Percentiles rank a stretch among this genome's conserved stretches.
These are phyloP conservation scores for Urophycis tenuis DNA, from an alignment of 2,797 vertebrate genomes.

Conservation along the genomic window DNA sequence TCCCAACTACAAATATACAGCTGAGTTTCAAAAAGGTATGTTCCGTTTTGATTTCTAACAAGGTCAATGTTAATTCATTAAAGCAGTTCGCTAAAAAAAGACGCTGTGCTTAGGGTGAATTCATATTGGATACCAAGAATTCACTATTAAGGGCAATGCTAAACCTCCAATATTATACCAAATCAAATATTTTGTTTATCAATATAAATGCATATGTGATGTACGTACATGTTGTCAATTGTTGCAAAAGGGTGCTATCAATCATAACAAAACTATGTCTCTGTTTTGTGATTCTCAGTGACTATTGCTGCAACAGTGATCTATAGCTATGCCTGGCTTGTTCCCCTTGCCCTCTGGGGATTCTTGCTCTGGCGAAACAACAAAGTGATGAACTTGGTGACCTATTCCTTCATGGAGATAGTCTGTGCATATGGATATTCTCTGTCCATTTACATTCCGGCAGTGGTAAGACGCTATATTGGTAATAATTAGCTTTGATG, in stretches of 20 bases:
- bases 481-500: not conserved
- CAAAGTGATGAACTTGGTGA: slow-evolving; percentile 85
- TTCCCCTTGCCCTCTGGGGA: slow-evolving; percentile 92
- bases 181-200: not conserved
- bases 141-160: not conserved
- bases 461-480: slow-evolving; percentile 75
- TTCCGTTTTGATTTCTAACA: slow-evolving; percentile 2
- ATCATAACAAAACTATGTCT: not conserved
- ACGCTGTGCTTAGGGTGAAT: not conserved
- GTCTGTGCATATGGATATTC: slow-evolving; percentile 96
- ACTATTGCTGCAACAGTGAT: slow-evolving; percentile 91
- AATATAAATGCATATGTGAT: not conserved
- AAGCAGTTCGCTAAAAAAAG: not conserved
- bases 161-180: too few relatives aligned
- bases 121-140: too few relatives aligned
- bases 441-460: slow-evolving; percentile 91
- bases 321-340: slow-evolving; percentile 90
- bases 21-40: slow-evolving; percentile 92
- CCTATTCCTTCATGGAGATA: slow-evolving; percentile 94
- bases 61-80: not conserved
- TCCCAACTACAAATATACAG: slow-evolving; percentile 79
- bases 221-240: not conserved
- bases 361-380: slow-evolving; percentile 92
- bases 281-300: slow-evolving; percentile 65
- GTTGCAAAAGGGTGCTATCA: not conserved